Percentiles rank a stretch among this genome's conserved stretches.
These are phyloP conservation scores for Dendroctonus valens DNA, from an alignment of 1,140 invertebrate species.

Conservation along the genomic window DNA sequence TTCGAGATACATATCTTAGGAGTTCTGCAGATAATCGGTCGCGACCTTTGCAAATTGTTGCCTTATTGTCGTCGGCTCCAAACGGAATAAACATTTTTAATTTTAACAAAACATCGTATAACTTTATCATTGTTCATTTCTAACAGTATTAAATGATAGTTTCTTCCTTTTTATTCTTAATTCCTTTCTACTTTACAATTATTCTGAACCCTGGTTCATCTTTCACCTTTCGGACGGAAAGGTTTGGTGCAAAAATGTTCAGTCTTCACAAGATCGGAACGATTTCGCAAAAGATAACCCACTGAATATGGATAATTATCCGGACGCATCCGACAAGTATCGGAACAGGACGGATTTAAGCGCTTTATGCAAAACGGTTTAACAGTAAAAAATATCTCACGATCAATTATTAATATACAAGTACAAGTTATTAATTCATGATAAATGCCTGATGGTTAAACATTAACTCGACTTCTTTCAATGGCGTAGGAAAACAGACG, in stretches of 20 bases:
- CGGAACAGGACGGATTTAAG: conserved; percentile 5
- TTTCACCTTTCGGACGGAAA: too few species aligned
- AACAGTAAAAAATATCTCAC: conserved; percentile 22
- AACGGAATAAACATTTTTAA: too few species aligned
- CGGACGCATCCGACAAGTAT: not conserved
- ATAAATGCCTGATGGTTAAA: conserved; percentile 13
- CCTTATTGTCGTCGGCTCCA: not conserved
- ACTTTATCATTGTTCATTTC: too few species aligned
- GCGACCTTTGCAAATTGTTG: too few species aligned
- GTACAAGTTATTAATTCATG: conserved; percentile 18
- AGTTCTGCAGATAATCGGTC: not conserved
- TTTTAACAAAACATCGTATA: too few species aligned
- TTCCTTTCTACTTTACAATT: too few species aligned
- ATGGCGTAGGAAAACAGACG: not conserved
- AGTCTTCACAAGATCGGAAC: not conserved
- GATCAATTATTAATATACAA: conserved; percentile 24
- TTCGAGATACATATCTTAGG: conserved; percentile 14
- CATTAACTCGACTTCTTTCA: not conserved
- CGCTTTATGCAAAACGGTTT: conserved; percentile 20
- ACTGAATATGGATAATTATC: not conserved
- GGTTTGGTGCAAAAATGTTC: too few species aligned
- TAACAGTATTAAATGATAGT: too few species aligned
- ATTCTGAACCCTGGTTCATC: too few species aligned
- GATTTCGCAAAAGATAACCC: conserved; percentile 1
- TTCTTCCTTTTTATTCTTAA: too few species aligned